Percentiles rank a stretch among this genome's conserved stretches.
Evolutionary conservation across 2,113 vertebrate genomes (phyloP).

Genomic region (Miniopterus natalensis): DNA sequence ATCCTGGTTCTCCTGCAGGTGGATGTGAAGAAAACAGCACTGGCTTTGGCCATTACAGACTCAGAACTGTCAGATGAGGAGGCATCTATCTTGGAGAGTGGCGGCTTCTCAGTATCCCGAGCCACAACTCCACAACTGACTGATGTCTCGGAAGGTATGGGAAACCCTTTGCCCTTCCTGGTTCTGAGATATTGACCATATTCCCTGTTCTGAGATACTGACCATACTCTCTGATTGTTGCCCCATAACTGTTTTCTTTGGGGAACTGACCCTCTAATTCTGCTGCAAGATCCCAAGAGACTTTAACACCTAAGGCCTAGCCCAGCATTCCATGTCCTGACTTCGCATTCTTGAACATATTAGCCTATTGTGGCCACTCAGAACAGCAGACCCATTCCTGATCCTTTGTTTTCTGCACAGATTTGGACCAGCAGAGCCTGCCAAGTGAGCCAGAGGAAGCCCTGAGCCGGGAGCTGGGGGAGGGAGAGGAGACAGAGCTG

Average conservation of each 20-base stretch:
- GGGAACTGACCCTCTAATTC: background rate
- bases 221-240: background rate
- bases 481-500: conserved; percentile 83
- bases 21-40: conserved; percentile 94
- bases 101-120: conserved; percentile 97
- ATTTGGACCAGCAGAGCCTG: conserved; percentile 96
- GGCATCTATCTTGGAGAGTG: conserved; percentile 98
- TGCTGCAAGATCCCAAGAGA: background rate
- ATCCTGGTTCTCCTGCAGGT: conserved; percentile 85
- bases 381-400: conserved; percentile 16
- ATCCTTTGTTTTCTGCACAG: conserved; percentile 85
- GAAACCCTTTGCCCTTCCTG: background rate
- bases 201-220: background rate
- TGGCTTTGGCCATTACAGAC: conserved; percentile 99
- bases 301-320: background rate
- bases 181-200: background rate
- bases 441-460: conserved; percentile 96
- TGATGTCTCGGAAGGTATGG: conserved; percentile 95
- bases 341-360: background rate
- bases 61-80: conserved; percentile 98
- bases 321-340: background rate
- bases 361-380: background rate
- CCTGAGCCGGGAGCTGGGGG: conserved; percentile 92
- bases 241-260: background rate
- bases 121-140: conserved; percentile 98